phyloP scores from a whole-genome alignment of 2,113 vertebrate species.

The Cryptoleucopteryx plumbea region DNA sequence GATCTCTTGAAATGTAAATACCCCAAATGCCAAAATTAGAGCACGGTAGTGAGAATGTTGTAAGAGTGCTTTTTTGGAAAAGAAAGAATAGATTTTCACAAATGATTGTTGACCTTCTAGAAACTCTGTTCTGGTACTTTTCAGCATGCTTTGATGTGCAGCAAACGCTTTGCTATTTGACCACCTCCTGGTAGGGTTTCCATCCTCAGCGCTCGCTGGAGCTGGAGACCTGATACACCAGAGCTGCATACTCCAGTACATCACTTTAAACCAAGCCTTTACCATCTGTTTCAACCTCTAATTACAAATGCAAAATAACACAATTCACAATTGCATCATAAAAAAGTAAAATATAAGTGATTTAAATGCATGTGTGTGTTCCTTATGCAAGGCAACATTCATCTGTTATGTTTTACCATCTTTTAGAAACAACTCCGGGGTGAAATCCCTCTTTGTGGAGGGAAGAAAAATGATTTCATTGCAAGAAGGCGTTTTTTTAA shows the following conservation, averaged over 20 bases:
- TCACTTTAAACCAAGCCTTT: slow-evolving; percentile 39
- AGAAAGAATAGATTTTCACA: neutral
- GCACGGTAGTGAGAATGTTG: accelerated
- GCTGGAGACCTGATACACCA: neutral
- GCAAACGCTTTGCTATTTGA: neutral
- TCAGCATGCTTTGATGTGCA: neutral
- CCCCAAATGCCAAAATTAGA: neutral
- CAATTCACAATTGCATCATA: slow-evolving; percentile 67
- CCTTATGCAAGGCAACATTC: slow-evolving; percentile 54
- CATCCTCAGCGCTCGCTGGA: neutral
- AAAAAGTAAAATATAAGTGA: slow-evolving; percentile 69
- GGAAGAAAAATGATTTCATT: neutral
- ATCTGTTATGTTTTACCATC: slow-evolving; percentile 54
- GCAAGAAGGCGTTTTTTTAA: neutral
- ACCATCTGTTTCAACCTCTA: slow-evolving; percentile 68
- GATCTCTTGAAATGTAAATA: neutral
- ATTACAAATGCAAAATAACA: slow-evolving; percentile 72
- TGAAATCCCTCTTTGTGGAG: slow-evolving; percentile 23
- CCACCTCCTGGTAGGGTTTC: neutral
- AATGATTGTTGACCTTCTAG: neutral
- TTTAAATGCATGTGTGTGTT: slow-evolving; percentile 65
- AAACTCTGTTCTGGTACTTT: neutral
- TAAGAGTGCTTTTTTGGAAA: neutral
- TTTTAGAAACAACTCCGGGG: slow-evolving; percentile 39
- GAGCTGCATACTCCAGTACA: neutral